Base-by-base conservation (phyloP, 1,140 invertebrate species). In the Leptinotarsa undecemlineata region DNA sequence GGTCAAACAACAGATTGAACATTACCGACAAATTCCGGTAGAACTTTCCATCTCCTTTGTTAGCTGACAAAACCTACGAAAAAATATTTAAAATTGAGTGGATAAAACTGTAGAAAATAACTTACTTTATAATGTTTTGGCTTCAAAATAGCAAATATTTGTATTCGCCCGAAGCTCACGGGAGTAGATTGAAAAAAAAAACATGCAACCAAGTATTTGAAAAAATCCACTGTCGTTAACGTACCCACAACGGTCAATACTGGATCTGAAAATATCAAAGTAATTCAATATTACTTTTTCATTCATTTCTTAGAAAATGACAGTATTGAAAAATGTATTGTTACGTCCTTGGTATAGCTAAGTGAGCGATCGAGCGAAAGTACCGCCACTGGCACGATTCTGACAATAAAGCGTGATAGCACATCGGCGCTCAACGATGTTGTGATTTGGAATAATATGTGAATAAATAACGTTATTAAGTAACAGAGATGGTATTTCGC, bases 231-330 rank as follows among this genome's bases (percentile, higher is more conserved):
- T 57, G 80, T 80, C 6, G 78, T 48, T 68, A 83, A 73, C 20
- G 80, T 51, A 64, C 83, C 83, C 51, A 83, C 79, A 23, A 84
- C 63, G 17, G 79, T 82, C 71, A 83, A 77, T 21, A 68, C 70
- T 15, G 82, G 81, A 48, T 78, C 82, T 83, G 69, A 70, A 78
- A 42, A 42, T 42, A 42, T 42, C 33, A 11, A 42, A 42, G 8
- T 8, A 42, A 42, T 42, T 42, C 33, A 42, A 33, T 33, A 33
- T 33, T 33, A 33, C 1, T 33, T 0, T 8, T 33, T 33, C 26
- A 8, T 42, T 42, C 33, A 42, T 42, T 11, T 42, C 33, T 42
- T 42, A 33, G 26, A 33, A 33, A 33, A 33, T 33, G 1, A 33
- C 26, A 26, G 26, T 33, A 6, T 33, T 33, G 26, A 33, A 33